A percentile compares a stretch with the other conserved stretches of the same genome.
These are phyloP conservation scores for Microcebus ravelobensis DNA, from an alignment of 2,113 vertebrate species.

Conservation along the genomic window DNA sequence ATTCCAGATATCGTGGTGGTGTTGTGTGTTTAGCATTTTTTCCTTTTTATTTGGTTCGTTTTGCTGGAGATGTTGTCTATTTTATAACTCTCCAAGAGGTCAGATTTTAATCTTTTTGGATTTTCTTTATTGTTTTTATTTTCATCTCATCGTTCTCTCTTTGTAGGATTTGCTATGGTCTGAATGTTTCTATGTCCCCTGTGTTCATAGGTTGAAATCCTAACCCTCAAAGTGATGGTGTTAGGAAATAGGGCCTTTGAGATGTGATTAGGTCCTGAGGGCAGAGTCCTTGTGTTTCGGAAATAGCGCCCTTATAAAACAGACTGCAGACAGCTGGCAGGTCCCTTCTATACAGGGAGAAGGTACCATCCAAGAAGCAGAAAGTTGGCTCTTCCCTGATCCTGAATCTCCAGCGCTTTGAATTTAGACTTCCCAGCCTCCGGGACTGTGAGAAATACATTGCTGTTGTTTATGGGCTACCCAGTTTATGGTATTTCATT, in stretches of 20 bases:
- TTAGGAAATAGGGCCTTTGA: not conserved
- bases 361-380: not conserved
- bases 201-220: not conserved
- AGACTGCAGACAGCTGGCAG: rapidly evolving
- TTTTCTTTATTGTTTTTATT: not conserved
- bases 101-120: not conserved
- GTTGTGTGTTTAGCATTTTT: not conserved
- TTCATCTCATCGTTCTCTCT: not conserved
- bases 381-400: not conserved
- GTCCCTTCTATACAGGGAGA: not conserved
- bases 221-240: not conserved
- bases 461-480: too few relatives aligned
- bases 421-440: not conserved
- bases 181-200: not conserved
- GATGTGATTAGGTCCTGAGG: not conserved
- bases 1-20: not conserved
- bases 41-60: not conserved
- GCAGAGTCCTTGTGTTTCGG: not conserved
- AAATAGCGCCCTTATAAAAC: not conserved
- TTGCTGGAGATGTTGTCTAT: not conserved
- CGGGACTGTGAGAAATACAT: not conserved
- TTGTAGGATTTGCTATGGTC: not conserved
- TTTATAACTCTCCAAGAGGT: not conserved
- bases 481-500: not conserved
- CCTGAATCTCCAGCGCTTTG: not conserved